Conservation (phyloP, 2,113 vertebrate species). For the Zosterops pallidus region DNA sequence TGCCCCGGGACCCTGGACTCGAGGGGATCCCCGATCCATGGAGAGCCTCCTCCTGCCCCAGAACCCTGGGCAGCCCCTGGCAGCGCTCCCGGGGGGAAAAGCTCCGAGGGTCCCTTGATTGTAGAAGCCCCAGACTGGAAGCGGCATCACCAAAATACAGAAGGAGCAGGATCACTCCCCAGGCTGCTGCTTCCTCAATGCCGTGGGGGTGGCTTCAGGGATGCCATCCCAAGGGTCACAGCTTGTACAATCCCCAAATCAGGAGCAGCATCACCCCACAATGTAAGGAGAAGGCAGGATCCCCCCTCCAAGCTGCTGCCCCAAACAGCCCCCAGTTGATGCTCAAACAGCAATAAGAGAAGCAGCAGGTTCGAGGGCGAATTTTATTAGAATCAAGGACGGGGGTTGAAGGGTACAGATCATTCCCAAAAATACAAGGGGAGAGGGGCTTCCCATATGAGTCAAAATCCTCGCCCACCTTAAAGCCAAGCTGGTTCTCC, state of each 20-base stretch:
- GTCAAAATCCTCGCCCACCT: background rate
- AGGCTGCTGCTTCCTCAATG: fast-evolving
- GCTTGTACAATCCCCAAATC: fast-evolving
- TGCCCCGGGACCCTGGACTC: background rate
- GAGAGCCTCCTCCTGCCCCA: background rate
- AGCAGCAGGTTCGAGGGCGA: background rate
- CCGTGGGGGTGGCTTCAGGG: background rate
- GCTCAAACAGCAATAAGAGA: background rate
- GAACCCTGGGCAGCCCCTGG: fast-evolving
- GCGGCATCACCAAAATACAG: background rate
- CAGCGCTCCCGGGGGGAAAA: background rate
- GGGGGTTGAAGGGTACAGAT: background rate
- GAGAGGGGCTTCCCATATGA: fast-evolving
- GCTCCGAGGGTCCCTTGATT: background rate
- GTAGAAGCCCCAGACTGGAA: background rate
- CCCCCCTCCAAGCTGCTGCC: no score
- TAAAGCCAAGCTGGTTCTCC: background rate
- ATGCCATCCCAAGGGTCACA: background rate
- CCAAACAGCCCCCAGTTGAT: fast-evolving
- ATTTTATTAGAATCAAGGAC: conserved; percentile 54
- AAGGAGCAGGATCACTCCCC: background rate
- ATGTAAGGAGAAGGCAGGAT: fast-evolving
- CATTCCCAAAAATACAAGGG: background rate
- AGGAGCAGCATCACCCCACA: background rate
- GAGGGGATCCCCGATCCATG: background rate